Conservation (phyloP, 2,113 vertebrate species). For the Pithys albifrons region DNA sequence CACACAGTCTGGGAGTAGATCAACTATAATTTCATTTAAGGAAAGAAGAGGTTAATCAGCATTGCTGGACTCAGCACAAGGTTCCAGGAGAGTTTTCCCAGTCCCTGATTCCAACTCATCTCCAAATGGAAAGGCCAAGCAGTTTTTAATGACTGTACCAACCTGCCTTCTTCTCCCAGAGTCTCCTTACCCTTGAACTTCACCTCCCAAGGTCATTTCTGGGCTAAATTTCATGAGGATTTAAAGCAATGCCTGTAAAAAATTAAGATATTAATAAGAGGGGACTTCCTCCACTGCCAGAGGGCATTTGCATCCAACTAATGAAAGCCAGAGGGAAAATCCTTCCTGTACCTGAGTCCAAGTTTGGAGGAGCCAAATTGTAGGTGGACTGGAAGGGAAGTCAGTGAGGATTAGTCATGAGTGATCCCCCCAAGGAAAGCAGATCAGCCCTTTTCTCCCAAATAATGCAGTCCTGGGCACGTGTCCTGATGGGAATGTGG, state of each 20-base stretch:
- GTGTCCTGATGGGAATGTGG: fast-evolving
- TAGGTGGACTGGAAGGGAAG: neutral
- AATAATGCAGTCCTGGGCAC: fast-evolving
- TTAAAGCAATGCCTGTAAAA: neutral
- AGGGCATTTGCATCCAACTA: neutral
- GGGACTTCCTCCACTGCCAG: neutral
- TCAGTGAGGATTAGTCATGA: neutral
- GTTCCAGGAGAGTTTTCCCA: neutral
- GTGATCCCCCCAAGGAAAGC: neutral
- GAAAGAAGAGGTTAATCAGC: neutral
- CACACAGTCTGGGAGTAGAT: neutral
- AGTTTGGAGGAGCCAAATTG: neutral
- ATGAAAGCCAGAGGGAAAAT: neutral
- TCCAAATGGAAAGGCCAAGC: neutral
- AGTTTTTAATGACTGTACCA: neutral
- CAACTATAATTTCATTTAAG: neutral
- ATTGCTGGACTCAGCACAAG: neutral
- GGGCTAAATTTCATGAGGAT: neutral
- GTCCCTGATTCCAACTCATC: neutral
- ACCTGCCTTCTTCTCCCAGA: fast-evolving
- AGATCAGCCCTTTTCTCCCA: neutral
- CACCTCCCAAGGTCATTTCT: neutral
- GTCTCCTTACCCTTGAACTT: neutral
- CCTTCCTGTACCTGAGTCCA: neutral
- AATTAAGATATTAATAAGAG: neutral